Conservation (phyloP, 2,113 vertebrate species). For the Mormoops blainvillei region DNA sequence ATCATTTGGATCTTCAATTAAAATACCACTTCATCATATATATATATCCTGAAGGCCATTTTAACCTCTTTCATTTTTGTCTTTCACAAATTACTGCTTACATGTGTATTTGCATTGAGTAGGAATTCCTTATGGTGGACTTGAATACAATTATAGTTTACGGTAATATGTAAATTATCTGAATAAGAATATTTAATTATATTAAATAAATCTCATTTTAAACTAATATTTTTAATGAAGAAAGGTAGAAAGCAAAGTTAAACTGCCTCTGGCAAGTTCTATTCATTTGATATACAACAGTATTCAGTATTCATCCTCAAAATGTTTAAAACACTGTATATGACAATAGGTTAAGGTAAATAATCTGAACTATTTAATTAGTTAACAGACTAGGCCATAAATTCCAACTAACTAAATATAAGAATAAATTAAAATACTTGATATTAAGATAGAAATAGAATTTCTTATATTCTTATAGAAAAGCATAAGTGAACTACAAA, state of each 20-base stretch:
- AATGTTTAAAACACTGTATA: not conserved
- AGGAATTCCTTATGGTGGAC: slow-evolving; percentile 33
- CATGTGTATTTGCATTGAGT: slow-evolving; percentile 30
- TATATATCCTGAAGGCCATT: not conserved
- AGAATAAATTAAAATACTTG: slow-evolving; percentile 18
- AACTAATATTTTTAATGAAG: not conserved
- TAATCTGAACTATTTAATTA: not conserved
- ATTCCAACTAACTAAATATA: not conserved
- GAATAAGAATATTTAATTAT: not conserved
- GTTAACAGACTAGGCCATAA: not conserved
- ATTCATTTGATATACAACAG: not conserved
- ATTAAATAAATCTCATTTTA: not conserved
- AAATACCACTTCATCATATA: not conserved
- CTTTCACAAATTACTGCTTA: not conserved
- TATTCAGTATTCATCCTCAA: not conserved
- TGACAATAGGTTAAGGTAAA: not conserved
- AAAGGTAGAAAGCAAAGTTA: not conserved
- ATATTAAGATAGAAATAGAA: slow-evolving; percentile 55
- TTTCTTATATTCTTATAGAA: slow-evolving; percentile 66
- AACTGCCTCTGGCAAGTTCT: not conserved
- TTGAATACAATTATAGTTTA: not conserved
- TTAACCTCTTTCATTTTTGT: not conserved
- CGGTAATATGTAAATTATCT: not conserved
- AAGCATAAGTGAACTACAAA: slow-evolving; percentile 70
- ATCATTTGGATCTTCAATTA: slow-evolving; percentile 6